Conservation (phyloP, 2,113 vertebrate genomes). For the Turdus rufiventris region DNA sequence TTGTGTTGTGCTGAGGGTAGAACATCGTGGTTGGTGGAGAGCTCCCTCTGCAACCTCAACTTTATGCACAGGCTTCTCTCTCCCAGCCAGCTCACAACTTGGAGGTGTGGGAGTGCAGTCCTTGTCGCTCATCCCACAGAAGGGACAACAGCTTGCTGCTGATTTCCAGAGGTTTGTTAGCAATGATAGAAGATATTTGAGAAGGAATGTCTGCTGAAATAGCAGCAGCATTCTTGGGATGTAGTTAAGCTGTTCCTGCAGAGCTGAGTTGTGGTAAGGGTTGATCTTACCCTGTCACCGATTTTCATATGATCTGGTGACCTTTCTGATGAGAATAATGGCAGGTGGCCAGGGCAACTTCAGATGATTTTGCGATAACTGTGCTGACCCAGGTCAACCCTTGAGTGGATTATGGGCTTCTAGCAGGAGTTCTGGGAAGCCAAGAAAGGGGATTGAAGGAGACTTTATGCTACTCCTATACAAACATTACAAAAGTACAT, state of each 20-base stretch:
- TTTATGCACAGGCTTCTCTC: not conserved
- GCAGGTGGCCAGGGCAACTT: not conserved
- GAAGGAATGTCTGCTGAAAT: not conserved
- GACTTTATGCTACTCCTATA: not conserved
- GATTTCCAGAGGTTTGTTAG: not conserved
- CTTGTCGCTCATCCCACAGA: not conserved
- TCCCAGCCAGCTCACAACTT: not conserved
- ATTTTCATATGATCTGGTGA: not conserved
- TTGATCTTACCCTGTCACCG: not conserved
- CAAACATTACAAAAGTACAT: not conserved
- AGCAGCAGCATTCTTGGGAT: not conserved
- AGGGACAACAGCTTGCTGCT: not conserved
- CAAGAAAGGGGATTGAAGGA: not conserved
- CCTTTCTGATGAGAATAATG: not conserved
- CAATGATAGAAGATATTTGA: not conserved
- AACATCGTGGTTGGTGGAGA: not conserved
- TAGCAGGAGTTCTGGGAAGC: not conserved
- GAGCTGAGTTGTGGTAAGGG: not conserved
- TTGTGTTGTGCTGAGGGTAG: not conserved
- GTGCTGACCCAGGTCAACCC: not conserved
- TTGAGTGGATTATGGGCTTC: slow-evolving; percentile 30
- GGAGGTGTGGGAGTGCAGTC: not conserved
- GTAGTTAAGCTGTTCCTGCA: not conserved
- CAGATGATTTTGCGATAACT: not conserved
- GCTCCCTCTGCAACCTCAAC: not conserved